Conservation (phyloP, 1,140 invertebrate genomes). For the Wasmannia auropunctata region DNA sequence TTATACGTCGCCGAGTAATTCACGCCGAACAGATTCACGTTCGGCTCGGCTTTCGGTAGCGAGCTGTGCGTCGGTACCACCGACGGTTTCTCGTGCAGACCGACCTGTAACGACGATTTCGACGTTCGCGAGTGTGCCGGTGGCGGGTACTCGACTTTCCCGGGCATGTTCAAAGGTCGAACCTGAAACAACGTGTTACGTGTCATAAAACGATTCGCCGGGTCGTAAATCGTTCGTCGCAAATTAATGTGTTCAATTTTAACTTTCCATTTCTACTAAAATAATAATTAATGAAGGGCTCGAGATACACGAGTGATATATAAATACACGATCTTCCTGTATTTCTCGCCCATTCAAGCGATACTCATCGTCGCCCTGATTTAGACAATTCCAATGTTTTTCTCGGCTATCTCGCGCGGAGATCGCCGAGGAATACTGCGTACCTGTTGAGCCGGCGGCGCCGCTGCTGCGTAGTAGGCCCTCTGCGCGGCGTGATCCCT, state of each 20-base stretch:
- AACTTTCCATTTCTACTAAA: not conserved
- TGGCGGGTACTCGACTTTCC: conserved; percentile 87
- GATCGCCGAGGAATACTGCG: not conserved
- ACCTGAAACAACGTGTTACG: conserved; percentile 70
- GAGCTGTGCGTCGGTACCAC: conserved; percentile 84
- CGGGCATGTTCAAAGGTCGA: conserved; percentile 84
- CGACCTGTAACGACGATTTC: conserved; percentile 82
- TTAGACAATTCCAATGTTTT: not conserved
- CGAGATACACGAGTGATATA: not conserved
- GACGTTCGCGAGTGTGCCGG: conserved; percentile 86
- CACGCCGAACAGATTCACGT: conserved; percentile 90
- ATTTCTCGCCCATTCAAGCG: not conserved
- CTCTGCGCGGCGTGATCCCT: conserved; percentile 79
- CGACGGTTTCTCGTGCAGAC: conserved; percentile 85
- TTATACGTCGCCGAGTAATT: conserved; percentile 88
- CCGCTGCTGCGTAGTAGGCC: conserved; percentile 80
- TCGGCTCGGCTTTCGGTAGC: conserved; percentile 90
- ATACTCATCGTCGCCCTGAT: not conserved
- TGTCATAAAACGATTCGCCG: not conserved
- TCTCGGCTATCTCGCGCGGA: not conserved
- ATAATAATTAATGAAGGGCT: not conserved
- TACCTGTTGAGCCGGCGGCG: conserved; percentile 81
- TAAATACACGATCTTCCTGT: not conserved
- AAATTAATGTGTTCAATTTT: not conserved
- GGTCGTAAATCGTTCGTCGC: not conserved